These are phyloP conservation scores for Drosophila ananassae DNA, from an alignment of 1,140 invertebrate species.

Conservation along the genomic window DNA sequence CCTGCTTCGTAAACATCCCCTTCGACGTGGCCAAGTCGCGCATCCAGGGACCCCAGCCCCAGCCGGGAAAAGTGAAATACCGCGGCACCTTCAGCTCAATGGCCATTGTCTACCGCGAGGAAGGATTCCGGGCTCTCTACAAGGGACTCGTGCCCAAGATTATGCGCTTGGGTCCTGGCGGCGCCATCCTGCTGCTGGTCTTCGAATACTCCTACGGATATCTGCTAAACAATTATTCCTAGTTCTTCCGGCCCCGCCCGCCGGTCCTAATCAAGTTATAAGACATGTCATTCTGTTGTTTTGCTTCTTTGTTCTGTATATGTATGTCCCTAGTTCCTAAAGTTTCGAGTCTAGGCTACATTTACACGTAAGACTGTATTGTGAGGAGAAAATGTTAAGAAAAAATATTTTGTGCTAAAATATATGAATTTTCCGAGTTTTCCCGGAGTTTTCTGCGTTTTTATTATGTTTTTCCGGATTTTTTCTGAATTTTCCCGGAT, in stretches of 20 bases:
- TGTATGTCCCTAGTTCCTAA: not conserved
- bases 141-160: slow-evolving; percentile 96
- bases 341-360: not conserved
- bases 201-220: slow-evolving; percentile 92
- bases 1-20: slow-evolving; percentile 95
- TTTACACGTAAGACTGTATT: not conserved
- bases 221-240: slow-evolving; percentile 84
- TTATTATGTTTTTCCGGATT: too few species aligned
- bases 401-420: not conserved
- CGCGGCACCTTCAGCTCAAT: slow-evolving; percentile 90
- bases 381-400: not conserved
- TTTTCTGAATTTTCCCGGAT: too few species aligned
- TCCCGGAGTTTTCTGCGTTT: too few species aligned
- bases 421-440: not conserved
- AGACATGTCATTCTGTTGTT: not conserved
- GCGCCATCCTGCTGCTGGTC: slow-evolving; percentile 95
- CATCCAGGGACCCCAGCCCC: slow-evolving; percentile 95
- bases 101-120: slow-evolving; percentile 90
- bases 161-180: slow-evolving; percentile 94
- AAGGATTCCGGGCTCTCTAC: slow-evolving; percentile 95
- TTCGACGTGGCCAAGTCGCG: slow-evolving; percentile 98
- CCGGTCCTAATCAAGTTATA: not conserved
- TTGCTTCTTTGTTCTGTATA: not conserved
- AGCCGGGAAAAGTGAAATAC: slow-evolving; percentile 90
- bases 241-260: not conserved